Base-by-base conservation (phyloP, 2,888 invertebrate species). In the Drosophila stalkeri region DNA sequence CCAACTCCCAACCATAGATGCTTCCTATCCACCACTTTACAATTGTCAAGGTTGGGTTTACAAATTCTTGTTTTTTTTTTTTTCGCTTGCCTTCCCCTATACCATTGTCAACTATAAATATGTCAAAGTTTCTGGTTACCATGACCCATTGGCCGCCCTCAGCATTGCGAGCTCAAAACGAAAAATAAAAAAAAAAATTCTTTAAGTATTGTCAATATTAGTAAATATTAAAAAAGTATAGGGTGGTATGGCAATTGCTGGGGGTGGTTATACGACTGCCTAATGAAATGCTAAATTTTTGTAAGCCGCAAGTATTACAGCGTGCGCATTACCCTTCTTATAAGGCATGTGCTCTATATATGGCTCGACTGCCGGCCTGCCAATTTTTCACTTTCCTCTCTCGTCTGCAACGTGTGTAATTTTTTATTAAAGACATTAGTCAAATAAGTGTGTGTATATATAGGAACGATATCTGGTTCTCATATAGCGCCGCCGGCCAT, bases 191-290 rank as follows among this genome's bases (percentile, higher is more conserved):
- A 52, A 52, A 61, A 46, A 70, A 75, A 76, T 74, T 78, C 77
- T 80, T 82, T 83, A 91, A 91, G 91, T 89, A 91, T 89, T 92
- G 91, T 91, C 91, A 91, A 92, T 91, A 91, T 91, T 92, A 91
- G 91, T 91, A 91, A 92, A 92, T 91, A 91, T 91, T 92, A 91
- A 91, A 82, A 27, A 82, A 82, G 81, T 73, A 66, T 75, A 66
- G 81, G 82, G 70, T 77, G 70, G 70, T 59, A 51, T 46, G 55
- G 55, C 72, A 67, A 72, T 65, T 60, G 57, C 56, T 51, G 52
- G 59, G 52, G 66, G 75, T 68, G 69, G 78, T 64, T 61, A 9
- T 16, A 16, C 41, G 12, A 9, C 43, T 62, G 72, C 62, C 76
- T 79, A 90, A 89, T 79, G 89, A 89, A 86, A 89, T 83, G 82